A percentile compares a stretch with the other conserved stretches of the same genome.
Evolutionary conservation across 2,888 invertebrate species (phyloP).

Genomic region (Cinara cedri): DNA sequence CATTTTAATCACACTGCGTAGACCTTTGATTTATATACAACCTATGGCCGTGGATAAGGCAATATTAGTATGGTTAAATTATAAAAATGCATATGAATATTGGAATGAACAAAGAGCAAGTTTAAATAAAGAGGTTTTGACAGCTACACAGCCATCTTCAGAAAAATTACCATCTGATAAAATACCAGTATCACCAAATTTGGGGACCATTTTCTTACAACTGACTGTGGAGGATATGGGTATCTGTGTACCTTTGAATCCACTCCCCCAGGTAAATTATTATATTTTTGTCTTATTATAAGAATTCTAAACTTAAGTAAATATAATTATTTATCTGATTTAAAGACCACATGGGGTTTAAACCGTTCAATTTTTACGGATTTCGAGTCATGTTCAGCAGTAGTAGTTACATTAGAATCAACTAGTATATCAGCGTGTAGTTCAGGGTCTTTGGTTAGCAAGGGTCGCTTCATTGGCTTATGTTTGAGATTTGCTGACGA

Average conservation of each 20-base stretch:
- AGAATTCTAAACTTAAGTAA: background rate
- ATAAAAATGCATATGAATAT: constrained; percentile 98
- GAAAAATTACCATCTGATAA: constrained; percentile 82
- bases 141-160: constrained; percentile 74
- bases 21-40: constrained; percentile 94
- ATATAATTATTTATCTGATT: constrained; percentile 1
- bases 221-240: constrained; percentile 96
- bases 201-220: constrained; percentile 90
- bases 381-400: constrained; percentile 83
- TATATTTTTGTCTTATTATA: constrained; percentile 12
- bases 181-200: constrained; percentile 65
- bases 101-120: constrained; percentile 96
- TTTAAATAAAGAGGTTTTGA: constrained; percentile 84
- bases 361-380: constrained; percentile 72
- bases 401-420: constrained; percentile 93
- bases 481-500: constrained; percentile 96
- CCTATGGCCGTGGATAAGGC: constrained; percentile 98
- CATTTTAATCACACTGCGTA: constrained; percentile 86
- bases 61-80: constrained; percentile 97
- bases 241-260: constrained; percentile 89
- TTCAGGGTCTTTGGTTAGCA: constrained; percentile 93
- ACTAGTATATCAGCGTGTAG: constrained; percentile 96
- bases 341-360: constrained; percentile 70
- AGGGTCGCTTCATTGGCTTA: constrained; percentile 83
- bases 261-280: constrained; percentile 71